phyloP scores from a whole-genome alignment of 2,113 vertebrate genomes.

The Zosterops japonicus region DNA sequence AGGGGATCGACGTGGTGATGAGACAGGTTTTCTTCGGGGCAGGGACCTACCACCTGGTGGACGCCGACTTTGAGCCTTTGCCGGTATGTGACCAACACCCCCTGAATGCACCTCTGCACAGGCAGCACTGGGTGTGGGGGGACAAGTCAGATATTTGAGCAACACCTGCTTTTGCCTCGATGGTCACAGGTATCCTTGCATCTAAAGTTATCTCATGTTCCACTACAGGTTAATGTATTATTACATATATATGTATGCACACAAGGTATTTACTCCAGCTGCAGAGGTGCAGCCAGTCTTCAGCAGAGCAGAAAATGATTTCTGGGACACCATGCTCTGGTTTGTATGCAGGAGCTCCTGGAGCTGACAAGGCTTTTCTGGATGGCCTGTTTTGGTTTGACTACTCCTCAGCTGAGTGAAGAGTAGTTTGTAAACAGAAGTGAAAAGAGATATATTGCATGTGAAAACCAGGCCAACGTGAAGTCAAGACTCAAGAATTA shows the following conservation, averaged over 20 bases:
- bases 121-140: neutral
- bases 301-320: neutral
- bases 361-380: neutral
- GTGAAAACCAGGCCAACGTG: neutral
- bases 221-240: neutral
- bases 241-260: no score
- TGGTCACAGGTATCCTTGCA: neutral
- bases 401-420: neutral
- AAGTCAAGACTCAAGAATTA: neutral
- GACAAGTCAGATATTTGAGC: neutral
- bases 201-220: neutral
- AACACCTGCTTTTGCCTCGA: neutral
- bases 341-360: neutral
- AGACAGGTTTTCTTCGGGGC: slow-evolving; percentile 90
- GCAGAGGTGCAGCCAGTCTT: neutral
- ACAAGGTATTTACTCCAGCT: neutral
- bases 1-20: slow-evolving; percentile 91
- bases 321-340: neutral
- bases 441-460: neutral
- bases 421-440: neutral
- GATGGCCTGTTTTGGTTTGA: neutral
- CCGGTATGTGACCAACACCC: slow-evolving; percentile 76
- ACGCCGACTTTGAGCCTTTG: slow-evolving; percentile 86
- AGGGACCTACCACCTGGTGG: slow-evolving; percentile 89
- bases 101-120: neutral